Evolutionary conservation across 2,888 invertebrate species (phyloP).

Genomic region (Esperia sulphurella): DNA sequence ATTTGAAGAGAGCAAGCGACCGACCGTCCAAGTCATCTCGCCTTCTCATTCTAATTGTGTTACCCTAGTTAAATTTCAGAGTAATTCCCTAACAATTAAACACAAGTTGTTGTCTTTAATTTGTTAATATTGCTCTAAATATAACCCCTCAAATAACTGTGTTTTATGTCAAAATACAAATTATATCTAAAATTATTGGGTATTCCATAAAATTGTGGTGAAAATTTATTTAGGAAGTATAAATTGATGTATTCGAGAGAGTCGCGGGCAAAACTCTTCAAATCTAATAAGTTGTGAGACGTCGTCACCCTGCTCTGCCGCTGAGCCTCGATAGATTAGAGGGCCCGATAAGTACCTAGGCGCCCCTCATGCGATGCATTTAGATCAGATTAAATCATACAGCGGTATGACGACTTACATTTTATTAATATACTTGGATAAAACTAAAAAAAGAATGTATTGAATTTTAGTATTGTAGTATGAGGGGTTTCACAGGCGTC

Average conservation of each 20-base stretch:
- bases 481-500: too few relatives aligned
- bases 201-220: conserved; percentile 16
- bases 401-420: background rate
- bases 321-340: conserved; percentile 26
- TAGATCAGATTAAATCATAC: conserved; percentile 18
- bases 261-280: conserved; percentile 42
- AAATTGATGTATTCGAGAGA: conserved; percentile 39
- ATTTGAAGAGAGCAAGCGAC: background rate
- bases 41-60: conserved; percentile 5
- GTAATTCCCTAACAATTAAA: conserved; percentile 2
- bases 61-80: background rate
- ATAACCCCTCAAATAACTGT: background rate
- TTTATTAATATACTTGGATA: background rate
- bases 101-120: background rate
- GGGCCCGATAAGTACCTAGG: conserved; percentile 23
- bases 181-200: background rate
- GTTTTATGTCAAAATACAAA: background rate
- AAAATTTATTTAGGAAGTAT: conserved; percentile 32
- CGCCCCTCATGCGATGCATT: conserved; percentile 37
- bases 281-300: conserved; percentile 42
- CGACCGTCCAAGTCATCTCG: background rate
- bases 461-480: too few relatives aligned
- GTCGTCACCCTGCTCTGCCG: conserved; percentile 11
- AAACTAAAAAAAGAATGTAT: conserved; percentile 17
- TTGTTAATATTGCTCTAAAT: background rate